These are phyloP conservation scores for Pelecanus crispus DNA, from an alignment of 2,113 vertebrate species.

Conservation along the genomic window DNA sequence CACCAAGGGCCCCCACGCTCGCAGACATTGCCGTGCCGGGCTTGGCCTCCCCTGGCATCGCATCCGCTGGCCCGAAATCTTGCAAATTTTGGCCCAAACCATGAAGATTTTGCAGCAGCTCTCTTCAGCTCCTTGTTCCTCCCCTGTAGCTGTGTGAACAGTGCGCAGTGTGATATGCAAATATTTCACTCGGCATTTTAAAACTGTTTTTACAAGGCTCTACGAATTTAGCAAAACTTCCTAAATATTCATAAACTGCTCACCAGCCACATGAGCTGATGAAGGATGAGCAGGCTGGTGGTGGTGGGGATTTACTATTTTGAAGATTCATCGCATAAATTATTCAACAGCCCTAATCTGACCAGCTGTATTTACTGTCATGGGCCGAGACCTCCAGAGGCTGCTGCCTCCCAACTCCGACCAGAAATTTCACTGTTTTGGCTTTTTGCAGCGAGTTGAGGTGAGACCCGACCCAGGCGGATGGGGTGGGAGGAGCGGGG, in stretches of 20 bases:
- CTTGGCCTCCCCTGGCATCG: rapidly evolving
- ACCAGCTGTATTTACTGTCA: slow-evolving; percentile 2
- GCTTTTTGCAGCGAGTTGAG: not conserved
- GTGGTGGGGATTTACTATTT: not conserved
- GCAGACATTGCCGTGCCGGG: rapidly evolving
- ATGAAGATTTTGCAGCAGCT: not conserved
- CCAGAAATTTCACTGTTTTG: not conserved
- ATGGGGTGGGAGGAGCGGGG: not conserved
- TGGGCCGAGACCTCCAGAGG: not conserved
- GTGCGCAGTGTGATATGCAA: rapidly evolving
- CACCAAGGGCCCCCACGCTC: not conserved
- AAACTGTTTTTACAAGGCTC: not conserved
- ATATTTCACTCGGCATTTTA: not conserved
- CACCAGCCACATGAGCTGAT: not conserved
- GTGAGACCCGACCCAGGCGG: not conserved
- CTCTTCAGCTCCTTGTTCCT: not conserved
- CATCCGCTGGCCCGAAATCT: not conserved
- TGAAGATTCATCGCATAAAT: not conserved
- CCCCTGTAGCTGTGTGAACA: not conserved
- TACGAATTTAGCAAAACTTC: not conserved
- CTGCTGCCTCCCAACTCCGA: not conserved
- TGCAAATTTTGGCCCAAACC: not conserved
- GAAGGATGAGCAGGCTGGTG: not conserved
- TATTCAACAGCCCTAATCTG: not conserved
- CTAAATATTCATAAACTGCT: not conserved